Base-by-base conservation (phyloP, 2,888 invertebrate species). In the Eretmocerus hayati region DNA sequence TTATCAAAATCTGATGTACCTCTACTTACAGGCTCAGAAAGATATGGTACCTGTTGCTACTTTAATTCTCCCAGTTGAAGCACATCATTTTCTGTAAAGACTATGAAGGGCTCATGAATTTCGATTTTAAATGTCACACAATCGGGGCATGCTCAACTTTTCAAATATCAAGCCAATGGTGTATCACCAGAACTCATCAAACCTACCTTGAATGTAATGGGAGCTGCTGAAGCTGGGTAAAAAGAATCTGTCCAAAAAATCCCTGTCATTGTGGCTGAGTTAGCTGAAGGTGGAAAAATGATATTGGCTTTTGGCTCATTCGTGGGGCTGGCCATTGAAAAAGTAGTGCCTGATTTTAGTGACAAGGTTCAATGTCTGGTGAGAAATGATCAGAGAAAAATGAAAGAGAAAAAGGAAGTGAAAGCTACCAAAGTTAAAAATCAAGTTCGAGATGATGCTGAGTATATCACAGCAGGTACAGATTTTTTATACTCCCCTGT, bases 81-180 rank as follows among this genome's bases (percentile, higher is more conserved):
- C 84, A 59, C 72, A 41, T 73, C 72, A 46, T 57, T 81, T 19
- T 78, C 81, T 0, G 70, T 77, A 2, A 64, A 77, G 52, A 63
- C 74, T 18, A 69, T 70, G 4, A 74, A 75, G 9, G 77, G 78
- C 4, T 77, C 77, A 0, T 60, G 70, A 9, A 68, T 78, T 56
- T 67, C 73, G 66, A 59, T 77, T 5, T 71, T 75, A 0, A 80
- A 81, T 0, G 77, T 81, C 0, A 88, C 89, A 0, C 78, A 84
- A 58, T 85, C 83, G 62, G 93, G 93, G 1, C 81, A 84, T 5
- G 79, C 87, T 32, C 85, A 90, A 69, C 74, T 88, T 46, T 93
- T 88, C 67, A 78, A 83, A 42, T 84, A 87, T 61, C 80, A 81
- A 56, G 73, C 87, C 31, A 90, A 89, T 72, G 88, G 87, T 79